Evolutionary conservation across 2,888 invertebrate genomes (phyloP).

Genomic region (Ichneumon xanthorius): DNA sequence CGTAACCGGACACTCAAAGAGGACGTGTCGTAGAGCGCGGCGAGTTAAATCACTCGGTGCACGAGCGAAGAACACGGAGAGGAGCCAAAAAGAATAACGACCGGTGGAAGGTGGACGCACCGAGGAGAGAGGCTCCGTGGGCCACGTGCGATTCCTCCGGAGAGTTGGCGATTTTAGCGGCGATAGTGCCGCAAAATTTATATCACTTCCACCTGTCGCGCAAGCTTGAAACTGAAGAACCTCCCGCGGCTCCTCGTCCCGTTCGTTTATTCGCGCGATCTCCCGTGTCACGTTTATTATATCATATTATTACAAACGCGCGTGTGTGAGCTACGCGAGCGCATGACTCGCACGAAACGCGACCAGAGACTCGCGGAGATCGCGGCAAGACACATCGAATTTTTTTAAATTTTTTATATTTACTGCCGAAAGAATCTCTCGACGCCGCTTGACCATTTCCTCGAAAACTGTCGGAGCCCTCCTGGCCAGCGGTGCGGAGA

Average conservation of each 20-base stretch:
- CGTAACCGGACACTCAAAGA: slow-evolving; percentile 65
- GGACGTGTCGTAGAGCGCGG: slow-evolving; percentile 42
- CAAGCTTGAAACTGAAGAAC: slow-evolving; percentile 39
- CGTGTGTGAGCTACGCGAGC: background rate
- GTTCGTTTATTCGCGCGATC: slow-evolving; percentile 54
- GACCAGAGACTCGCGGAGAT: slow-evolving; percentile 16
- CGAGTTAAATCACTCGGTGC: slow-evolving; percentile 58
- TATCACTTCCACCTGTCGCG: slow-evolving; percentile 74
- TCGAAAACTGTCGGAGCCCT: background rate
- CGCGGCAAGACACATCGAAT: slow-evolving; percentile 33
- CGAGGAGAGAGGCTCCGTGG: background rate
- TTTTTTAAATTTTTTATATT: background rate
- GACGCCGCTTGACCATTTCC: slow-evolving; percentile 1
- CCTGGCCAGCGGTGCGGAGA: background rate
- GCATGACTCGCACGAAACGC: background rate
- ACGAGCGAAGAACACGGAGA: slow-evolving; percentile 30
- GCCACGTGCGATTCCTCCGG: slow-evolving; percentile 38
- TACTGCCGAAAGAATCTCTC: background rate
- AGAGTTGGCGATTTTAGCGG: slow-evolving; percentile 72
- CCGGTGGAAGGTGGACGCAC: slow-evolving; percentile 10
- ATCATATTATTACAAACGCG: slow-evolving; percentile 14
- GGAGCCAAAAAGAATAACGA: slow-evolving; percentile 44
- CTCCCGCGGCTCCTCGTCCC: slow-evolving; percentile 47
- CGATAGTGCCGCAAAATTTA: slow-evolving; percentile 76
- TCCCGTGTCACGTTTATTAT: slow-evolving; percentile 29